Conservation (phyloP, 2,888 invertebrate species). For the Hyppa rectilinea region DNA sequence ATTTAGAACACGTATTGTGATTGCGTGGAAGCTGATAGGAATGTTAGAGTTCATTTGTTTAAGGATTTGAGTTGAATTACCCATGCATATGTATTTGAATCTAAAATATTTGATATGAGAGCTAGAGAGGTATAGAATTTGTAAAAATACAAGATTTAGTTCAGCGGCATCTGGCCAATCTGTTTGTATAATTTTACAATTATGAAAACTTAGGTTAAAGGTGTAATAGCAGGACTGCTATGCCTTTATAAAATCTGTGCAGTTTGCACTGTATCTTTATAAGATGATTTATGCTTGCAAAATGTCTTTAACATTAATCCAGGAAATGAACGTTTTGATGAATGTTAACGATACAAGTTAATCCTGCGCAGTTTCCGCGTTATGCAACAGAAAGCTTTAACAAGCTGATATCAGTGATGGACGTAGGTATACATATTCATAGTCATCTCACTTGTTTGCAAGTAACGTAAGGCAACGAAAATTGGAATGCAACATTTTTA, state of each 20-base stretch:
- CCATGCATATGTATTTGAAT: no score
- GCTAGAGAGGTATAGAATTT: not conserved
- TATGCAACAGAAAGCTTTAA: constrained; percentile 58
- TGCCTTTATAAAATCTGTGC: constrained; percentile 19
- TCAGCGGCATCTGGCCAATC: not conserved
- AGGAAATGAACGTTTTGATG: constrained; percentile 59
- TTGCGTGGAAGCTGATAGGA: constrained; percentile 16
- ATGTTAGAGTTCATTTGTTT: constrained; percentile 33
- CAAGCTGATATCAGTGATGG: constrained; percentile 48
- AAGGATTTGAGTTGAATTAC: not conserved
- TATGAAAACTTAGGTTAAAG: constrained; percentile 19
- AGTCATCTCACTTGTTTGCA: constrained; percentile 10
- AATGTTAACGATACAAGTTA: constrained; percentile 57
- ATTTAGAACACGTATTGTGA: constrained; percentile 44
- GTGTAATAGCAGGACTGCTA: not conserved
- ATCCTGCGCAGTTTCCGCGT: constrained; percentile 50
- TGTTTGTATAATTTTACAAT: constrained; percentile 8
- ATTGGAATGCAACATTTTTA: constrained; percentile 12
- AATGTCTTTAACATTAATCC: constrained; percentile 48
- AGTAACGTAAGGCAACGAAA: not conserved
- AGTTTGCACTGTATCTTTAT: constrained; percentile 11
- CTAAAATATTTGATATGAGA: no score
- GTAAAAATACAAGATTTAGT: not conserved
- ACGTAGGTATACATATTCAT: constrained; percentile 40
- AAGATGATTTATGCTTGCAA: constrained; percentile 41